Evolutionary conservation across 2,888 invertebrate species (phyloP).

Genomic region (Heterodera filipjevi): DNA sequence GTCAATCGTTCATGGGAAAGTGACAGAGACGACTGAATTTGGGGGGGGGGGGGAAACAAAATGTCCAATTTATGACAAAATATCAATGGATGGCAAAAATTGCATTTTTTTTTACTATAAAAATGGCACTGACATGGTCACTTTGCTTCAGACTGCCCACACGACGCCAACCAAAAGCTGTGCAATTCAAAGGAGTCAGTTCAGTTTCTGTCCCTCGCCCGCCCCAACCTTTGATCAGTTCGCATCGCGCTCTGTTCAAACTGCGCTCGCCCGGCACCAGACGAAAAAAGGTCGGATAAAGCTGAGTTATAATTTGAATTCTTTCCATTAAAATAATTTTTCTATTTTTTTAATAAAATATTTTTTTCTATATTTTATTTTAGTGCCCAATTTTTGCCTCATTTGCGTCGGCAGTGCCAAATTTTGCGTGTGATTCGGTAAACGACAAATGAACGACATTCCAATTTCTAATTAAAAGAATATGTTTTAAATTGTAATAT

Average conservation of each 20-base stretch:
- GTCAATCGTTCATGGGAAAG: conserved; percentile 62
- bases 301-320: conserved; percentile 45
- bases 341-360: neutral
- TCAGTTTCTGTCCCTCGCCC: neutral
- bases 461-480: conserved; percentile 73
- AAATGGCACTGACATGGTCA: conserved; percentile 78
- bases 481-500: neutral
- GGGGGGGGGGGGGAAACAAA: neutral
- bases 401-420: conserved; percentile 56
- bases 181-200: neutral
- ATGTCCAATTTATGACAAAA: neutral
- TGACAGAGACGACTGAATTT: neutral
- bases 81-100: neutral
- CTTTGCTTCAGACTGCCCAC: conserved; percentile 92
- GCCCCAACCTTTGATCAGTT: conserved; percentile 73
- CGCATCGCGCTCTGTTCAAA: conserved; percentile 72
- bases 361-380: neutral
- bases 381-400: conserved; percentile 37
- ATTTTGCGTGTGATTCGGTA: conserved; percentile 64
- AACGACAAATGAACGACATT: conserved; percentile 76
- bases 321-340: too few relatives aligned
- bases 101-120: neutral
- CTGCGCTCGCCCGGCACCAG: conserved; percentile 62
- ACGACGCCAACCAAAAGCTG: conserved; percentile 87
- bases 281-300: conserved; percentile 64